Base-by-base conservation (phyloP, 2,797 vertebrate genomes). In the Tenualosa thibaudeaui region DNA sequence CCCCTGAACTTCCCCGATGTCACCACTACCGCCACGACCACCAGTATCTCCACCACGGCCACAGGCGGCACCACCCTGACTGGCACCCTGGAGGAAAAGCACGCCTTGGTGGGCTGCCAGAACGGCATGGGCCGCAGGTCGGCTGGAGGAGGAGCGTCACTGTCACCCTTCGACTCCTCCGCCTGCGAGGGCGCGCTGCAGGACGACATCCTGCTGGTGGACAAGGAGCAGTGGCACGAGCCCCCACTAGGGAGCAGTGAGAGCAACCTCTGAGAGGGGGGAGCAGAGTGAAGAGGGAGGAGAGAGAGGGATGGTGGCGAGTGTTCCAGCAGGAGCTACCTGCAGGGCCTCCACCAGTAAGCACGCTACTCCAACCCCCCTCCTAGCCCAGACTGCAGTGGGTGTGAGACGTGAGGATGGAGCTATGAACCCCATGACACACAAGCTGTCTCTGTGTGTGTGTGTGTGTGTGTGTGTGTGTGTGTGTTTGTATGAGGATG, bases 71-170 rank as follows among this genome's bases (percentile, higher is more conserved):
- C 90, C 84, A 89, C 93, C 0, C 31, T 85, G 37, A 89, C 89
- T 0, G 92, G 91, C 85, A 90, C 78, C 60, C 92, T 93, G 0
- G 94, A 95, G 0, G 95, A 98, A 94, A 95, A 96, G 88, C 95
- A 93, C 85, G 93, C 94, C 91, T 93, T 98, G 0, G 91, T 96
- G 84, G 86, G 90, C 88, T 94, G 91, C 85, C 92, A 93, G 46
- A 96, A 96, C 0, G 95, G 94, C 8, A 78, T 86, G 51, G 89
- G 91, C 22, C 85, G 90, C 40, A 53, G 37, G 31, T 19, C 53
- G 40, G 5, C 62, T 4, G 19, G 22, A 89, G 90, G 53, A 93
- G 84, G 0, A 58, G 0, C 90, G 68, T 88, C 54, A 53, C 93
- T 31, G 84, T 90, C 54, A 2, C 86, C 89, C 78, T 91, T 92